Base-by-base conservation (phyloP, 2,797 vertebrate species). In the Ammospiza maritima region DNA sequence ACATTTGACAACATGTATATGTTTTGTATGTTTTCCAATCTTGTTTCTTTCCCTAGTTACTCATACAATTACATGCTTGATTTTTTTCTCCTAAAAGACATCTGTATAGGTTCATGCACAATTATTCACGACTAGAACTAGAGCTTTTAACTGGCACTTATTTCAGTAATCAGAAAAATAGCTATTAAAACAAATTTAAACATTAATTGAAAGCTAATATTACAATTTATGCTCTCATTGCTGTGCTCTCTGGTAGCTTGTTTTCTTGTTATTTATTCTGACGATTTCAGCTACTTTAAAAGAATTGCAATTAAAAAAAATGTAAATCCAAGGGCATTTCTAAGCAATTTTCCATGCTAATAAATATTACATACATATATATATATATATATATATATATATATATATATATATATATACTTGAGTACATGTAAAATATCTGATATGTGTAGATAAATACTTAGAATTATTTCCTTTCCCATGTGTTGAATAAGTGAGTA, bases 41-140 rank as follows among this genome's bases (percentile, higher is more conserved):
- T 61, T 56, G 1, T 29, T 47, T 71, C 32, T 40, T 47, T 5
- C 0, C 9, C 5, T 18, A 13, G 38, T 54, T 73, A 27, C 6
- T 58, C 3, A 36, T 36, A 23, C 1, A 10, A 60, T 40, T 57
- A 13, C 29, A 54, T 30, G 6, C 1, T 53, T 56, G 5, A 3
- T 50, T 45, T 74, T 58, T 77, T 58, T 80, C 54, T 70, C 8
- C 25, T 51, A 18, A 62, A 72, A 47, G 16, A 21, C 8, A 38
- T 30, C 18, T 36, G 0, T n/a, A 26, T 44, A 1, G 2, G 38
- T 65, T 70, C 2, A 45, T 13, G 2, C 45, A 16, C 21, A 56
- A 18, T 34, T 89, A 54, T 58, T 93, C 54, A 27, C 34, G 3
- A 34, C 12, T 47, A 36, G 12, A 87, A 78, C 10, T 61, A 61